These are phyloP conservation scores for Cetoscarus ocellatus DNA, from an alignment of 2,797 vertebrate species.

Conservation along the genomic window DNA sequence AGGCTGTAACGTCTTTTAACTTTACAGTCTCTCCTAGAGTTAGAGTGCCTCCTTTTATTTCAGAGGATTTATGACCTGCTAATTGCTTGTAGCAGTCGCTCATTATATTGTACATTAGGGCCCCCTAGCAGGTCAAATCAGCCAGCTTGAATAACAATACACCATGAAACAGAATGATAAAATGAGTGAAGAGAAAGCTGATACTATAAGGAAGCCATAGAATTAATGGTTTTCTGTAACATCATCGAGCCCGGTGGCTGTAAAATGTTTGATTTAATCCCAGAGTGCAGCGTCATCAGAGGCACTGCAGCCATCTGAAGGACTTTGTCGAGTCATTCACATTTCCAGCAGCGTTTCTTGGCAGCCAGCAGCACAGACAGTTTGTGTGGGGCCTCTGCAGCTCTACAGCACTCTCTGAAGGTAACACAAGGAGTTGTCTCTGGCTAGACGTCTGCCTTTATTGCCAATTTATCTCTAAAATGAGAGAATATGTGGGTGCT, in stretches of 20 bases:
- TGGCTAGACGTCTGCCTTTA: not conserved
- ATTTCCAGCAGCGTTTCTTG: constrained; percentile 17
- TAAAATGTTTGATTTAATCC: not conserved
- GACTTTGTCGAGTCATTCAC: constrained; percentile 37
- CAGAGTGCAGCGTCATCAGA: constrained; percentile 19
- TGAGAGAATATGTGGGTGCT: not conserved
- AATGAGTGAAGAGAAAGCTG: not conserved
- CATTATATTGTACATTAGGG: constrained; percentile 24
- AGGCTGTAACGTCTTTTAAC: not conserved
- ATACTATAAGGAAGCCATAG: not conserved
- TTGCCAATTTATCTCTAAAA: not conserved
- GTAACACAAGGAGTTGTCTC: not conserved
- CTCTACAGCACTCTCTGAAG: not conserved
- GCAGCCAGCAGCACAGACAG: constrained; percentile 5
- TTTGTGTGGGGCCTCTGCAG: not conserved
- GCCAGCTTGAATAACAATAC: constrained; percentile 25
- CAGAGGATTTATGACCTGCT: constrained; percentile 39
- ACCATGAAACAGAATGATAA: not conserved
- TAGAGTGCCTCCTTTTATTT: constrained; percentile 10
- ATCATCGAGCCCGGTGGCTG: not conserved
- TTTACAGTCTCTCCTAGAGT: constrained; percentile 13
- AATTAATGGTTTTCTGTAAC: not conserved
- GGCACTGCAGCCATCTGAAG: constrained; percentile 12
- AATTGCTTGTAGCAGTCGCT: constrained; percentile 18
- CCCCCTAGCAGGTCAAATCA: constrained; percentile 9